These are phyloP conservation scores for Labroides dimidiatus DNA, from an alignment of 2,797 vertebrate species.

Conservation along the genomic window DNA sequence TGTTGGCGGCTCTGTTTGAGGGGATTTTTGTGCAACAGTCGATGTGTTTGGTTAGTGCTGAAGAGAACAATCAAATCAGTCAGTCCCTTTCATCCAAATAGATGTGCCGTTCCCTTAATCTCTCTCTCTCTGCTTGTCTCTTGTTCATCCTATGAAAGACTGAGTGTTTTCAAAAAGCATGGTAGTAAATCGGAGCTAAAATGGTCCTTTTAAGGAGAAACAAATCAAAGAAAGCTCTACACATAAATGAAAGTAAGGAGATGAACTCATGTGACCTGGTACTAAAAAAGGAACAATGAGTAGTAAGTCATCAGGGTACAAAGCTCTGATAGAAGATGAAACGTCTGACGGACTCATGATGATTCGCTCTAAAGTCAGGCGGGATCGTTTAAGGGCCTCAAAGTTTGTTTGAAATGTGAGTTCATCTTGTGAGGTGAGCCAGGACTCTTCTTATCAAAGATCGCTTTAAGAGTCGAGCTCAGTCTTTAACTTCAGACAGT, in stretches of 20 bases:
- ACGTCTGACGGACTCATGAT: constrained; percentile 18
- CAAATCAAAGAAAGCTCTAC: neutral
- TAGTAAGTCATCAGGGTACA: neutral
- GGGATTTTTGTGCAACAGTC: neutral
- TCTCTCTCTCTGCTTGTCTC: neutral
- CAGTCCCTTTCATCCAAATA: neutral
- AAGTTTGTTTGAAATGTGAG: neutral
- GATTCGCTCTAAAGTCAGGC: neutral
- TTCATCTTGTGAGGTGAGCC: neutral
- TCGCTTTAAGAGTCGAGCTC: neutral
- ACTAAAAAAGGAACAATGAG: neutral
- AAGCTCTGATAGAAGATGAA: constrained; percentile 8
- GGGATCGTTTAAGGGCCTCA: constrained; percentile 5
- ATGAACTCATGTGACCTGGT: neutral
- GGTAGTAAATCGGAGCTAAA: constrained; percentile 1
- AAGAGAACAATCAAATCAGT: neutral
- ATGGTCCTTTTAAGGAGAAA: constrained; percentile 1
- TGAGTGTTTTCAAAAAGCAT: constrained; percentile 4
- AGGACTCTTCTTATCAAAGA: neutral
- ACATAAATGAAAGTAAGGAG: neutral
- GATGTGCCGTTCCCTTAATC: neutral
- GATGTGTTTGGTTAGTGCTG: neutral
- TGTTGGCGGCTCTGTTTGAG: neutral
- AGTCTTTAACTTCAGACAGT: neutral
- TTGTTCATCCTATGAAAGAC: constrained; percentile 16